Conservation (phyloP, 2,113 vertebrate species). For the Paracanthobrama guichenoti region DNA sequence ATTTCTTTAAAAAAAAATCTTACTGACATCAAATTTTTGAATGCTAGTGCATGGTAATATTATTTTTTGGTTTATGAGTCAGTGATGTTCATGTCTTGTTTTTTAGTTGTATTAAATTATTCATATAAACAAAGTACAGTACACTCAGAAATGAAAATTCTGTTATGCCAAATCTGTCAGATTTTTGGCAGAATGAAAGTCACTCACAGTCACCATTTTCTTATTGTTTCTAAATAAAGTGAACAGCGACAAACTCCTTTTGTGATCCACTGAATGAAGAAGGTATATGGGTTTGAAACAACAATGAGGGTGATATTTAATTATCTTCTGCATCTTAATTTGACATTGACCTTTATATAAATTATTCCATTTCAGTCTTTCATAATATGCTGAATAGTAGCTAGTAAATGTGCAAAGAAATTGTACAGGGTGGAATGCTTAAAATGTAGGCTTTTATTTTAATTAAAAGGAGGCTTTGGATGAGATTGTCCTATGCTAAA, state of each 20-base stretch:
- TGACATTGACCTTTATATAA: neutral
- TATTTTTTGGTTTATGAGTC: neutral
- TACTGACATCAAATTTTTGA: neutral
- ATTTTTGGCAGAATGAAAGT: neutral
- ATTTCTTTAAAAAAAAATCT: neutral
- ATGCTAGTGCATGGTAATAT: neutral
- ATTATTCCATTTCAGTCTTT: neutral
- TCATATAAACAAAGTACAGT: neutral
- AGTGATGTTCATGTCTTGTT: no score
- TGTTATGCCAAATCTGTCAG: neutral
- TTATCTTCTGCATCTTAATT: no score
- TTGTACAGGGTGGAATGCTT: neutral
- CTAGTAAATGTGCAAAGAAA: neutral
- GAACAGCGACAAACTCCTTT: neutral
- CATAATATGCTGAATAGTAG: neutral
- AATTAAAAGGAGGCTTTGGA: neutral
- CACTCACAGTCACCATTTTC: neutral
- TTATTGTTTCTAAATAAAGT: neutral
- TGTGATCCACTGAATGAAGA: neutral
- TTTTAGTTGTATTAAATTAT: neutral
- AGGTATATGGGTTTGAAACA: neutral
- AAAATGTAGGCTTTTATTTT: neutral
- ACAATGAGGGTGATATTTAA: neutral
- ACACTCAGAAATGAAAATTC: neutral
- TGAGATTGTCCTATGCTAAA: constrained; percentile 3